phyloP scores from a whole-genome alignment of 2,113 vertebrate species.

The Albula glossodonta region DNA sequence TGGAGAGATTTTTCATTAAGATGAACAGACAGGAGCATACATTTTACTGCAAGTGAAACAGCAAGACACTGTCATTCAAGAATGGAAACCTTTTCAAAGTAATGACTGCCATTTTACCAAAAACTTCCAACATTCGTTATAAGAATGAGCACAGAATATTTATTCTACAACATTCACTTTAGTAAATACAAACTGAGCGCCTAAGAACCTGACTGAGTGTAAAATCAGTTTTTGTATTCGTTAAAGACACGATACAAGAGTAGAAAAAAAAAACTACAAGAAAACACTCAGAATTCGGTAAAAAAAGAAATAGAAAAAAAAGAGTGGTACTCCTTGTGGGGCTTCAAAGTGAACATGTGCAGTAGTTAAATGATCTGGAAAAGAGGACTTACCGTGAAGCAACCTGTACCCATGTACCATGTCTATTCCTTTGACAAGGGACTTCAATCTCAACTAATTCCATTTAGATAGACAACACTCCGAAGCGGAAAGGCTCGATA shows the following conservation, averaged over 20 bases:
- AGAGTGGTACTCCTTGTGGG: background rate
- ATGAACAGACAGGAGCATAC: background rate
- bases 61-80: background rate
- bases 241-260: no score
- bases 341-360: background rate
- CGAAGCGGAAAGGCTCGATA: conserved; percentile 64
- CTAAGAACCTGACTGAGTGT: no score
- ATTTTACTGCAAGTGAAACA: background rate
- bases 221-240: no score
- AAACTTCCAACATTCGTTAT: background rate
- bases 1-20: background rate
- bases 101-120: background rate
- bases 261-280: no score
- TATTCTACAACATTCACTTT: no score
- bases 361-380: background rate
- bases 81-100: background rate
- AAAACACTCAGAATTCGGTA: background rate
- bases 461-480: conserved; percentile 91
- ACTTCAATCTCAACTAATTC: conserved; percentile 94
- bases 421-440: conserved; percentile 96
- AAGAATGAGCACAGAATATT: no score
- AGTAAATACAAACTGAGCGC: no score
- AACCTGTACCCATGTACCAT: conserved; percentile 96
- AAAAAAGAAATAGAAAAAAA: background rate
- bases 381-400: conserved; percentile 84